Conservation (phyloP, 2,888 invertebrate species). For the Neocrepidodera transversa region DNA sequence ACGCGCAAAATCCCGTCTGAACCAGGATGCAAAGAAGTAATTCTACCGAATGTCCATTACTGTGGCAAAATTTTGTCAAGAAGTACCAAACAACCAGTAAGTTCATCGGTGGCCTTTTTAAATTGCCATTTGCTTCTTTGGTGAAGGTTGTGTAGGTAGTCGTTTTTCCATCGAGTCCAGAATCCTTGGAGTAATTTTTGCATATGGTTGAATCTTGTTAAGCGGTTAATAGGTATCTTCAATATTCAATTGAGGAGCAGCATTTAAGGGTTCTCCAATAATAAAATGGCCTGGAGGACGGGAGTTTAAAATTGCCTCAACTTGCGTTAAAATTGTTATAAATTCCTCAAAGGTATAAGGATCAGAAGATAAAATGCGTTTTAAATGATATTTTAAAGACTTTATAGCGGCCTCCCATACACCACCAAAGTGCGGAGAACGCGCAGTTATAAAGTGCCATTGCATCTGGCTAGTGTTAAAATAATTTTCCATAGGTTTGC, state of each 20-base stretch:
- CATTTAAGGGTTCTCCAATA: background rate
- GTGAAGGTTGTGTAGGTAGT: conserved; percentile 4
- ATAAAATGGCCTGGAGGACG: background rate
- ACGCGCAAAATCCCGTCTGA: background rate
- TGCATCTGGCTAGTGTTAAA: background rate
- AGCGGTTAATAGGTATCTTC: background rate
- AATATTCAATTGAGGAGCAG: background rate
- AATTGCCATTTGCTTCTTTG: conserved; percentile 1
- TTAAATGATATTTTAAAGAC: background rate
- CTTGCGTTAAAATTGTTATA: background rate
- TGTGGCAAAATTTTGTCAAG: background rate
- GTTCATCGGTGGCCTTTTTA: background rate
- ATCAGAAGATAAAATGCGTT: background rate
- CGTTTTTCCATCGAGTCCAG: background rate
- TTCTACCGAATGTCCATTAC: background rate
- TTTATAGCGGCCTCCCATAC: background rate
- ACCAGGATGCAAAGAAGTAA: background rate
- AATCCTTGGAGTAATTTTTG: background rate
- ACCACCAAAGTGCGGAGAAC: background rate
- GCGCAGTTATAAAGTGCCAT: background rate
- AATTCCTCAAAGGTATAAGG: background rate
- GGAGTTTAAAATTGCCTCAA: too few relatives aligned
- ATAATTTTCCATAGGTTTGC: background rate
- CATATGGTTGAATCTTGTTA: background rate
- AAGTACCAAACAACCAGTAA: background rate